Conservation (phyloP, 2,113 vertebrate genomes). For the Podiceps cristatus region DNA sequence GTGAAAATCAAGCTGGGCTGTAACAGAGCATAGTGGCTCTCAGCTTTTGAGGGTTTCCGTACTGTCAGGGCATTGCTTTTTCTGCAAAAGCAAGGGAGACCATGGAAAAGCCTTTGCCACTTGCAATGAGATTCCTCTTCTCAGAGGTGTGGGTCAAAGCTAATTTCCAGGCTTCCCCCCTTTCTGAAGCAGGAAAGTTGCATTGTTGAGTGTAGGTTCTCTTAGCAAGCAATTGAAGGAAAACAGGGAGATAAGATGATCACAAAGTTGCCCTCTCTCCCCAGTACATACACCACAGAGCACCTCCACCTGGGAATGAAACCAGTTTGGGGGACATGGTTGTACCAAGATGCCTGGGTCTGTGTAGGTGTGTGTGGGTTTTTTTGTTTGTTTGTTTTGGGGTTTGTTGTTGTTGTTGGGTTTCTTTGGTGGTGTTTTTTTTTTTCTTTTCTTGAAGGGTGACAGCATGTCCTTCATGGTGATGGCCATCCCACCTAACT, state of each 20-base stretch:
- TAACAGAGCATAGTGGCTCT: not conserved
- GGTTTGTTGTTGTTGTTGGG: no score
- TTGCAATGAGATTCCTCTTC: not conserved
- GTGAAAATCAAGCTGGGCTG: not conserved
- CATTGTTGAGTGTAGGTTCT: not conserved
- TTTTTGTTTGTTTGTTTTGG: no score
- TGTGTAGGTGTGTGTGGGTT: not conserved
- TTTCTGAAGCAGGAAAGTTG: not conserved
- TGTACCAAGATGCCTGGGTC: not conserved
- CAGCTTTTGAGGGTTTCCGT: not conserved
- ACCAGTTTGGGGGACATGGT: not conserved
- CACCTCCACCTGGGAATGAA: not conserved
- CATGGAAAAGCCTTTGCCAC: not conserved
- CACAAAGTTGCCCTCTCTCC: not conserved
- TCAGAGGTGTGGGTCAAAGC: not conserved
- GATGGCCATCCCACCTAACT: not conserved
- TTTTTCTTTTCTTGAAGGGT: not conserved
- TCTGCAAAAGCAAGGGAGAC: not conserved
- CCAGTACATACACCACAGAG: not conserved
- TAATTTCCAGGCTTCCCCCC: not conserved
- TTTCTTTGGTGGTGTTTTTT: no score
- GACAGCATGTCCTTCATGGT: not conserved
- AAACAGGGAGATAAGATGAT: accelerated
- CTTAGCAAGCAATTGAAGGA: not conserved
- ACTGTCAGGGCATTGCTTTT: accelerated